Percentiles rank a stretch among this genome's conserved stretches.
Evolutionary conservation across 2,797 vertebrate species (phyloP).

Genomic region (Galagoides demidoff): DNA sequence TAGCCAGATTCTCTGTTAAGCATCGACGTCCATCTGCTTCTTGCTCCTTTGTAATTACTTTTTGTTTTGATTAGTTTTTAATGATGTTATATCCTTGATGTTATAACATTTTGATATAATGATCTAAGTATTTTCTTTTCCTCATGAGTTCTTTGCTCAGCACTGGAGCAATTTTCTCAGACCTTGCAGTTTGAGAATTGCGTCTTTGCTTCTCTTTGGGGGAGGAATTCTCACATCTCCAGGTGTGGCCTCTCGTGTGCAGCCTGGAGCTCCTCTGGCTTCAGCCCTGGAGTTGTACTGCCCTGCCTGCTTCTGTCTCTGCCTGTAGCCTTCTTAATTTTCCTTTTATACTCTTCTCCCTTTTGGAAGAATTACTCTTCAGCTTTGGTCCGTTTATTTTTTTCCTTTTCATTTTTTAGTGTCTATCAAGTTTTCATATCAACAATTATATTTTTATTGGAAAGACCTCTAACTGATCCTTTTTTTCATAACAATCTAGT

Average conservation of each 20-base stretch:
- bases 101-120: background rate
- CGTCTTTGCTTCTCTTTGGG: background rate
- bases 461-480: background rate
- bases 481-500: background rate
- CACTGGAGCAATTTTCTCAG: too few relatives aligned
- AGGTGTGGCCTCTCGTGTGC: background rate
- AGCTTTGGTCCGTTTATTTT: background rate
- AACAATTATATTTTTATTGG: background rate
- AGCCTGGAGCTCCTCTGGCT: too few relatives aligned
- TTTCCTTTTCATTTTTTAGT: background rate
- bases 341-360: background rate
- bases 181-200: background rate
- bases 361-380: background rate
- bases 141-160: background rate
- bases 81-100: background rate
- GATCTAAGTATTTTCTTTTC: background rate
- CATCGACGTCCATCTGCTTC: background rate
- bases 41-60: background rate
- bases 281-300: background rate
- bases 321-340: background rate
- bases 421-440: background rate
- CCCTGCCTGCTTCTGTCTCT: background rate
- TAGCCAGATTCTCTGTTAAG: background rate
- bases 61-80: slow-evolving; percentile 33
- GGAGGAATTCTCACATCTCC: background rate